Percentiles rank a stretch among this genome's conserved stretches.
These are phyloP conservation scores for Hoplostethus mediterraneus DNA, from an alignment of 2,797 vertebrate genomes.

Conservation along the genomic window DNA sequence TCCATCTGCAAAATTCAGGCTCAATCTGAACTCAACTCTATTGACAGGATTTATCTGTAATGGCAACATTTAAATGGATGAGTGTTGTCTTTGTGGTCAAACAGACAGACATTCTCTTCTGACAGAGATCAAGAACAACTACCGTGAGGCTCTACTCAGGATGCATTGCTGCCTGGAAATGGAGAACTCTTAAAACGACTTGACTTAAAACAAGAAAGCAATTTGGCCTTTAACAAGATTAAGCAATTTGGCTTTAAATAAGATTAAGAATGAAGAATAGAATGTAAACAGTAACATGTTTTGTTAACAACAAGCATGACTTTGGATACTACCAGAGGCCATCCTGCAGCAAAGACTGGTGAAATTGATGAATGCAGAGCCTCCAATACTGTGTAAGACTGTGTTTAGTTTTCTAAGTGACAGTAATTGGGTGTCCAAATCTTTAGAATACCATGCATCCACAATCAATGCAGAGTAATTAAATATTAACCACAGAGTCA, in stretches of 20 bases:
- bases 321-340: conserved; percentile 27
- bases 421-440: conserved; percentile 44
- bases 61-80: background rate
- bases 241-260: background rate
- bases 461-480: conserved; percentile 58
- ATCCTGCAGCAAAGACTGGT: conserved; percentile 4
- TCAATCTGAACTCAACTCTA: background rate
- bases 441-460: conserved; percentile 45
- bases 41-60: conserved; percentile 2
- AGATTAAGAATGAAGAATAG: background rate
- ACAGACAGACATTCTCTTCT: background rate
- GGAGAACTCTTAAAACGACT: background rate
- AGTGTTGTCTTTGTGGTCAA: background rate
- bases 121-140: background rate
- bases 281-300: conserved; percentile 25
- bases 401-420: conserved; percentile 50
- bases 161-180: background rate
- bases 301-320: conserved; percentile 33
- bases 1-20: conserved; percentile 8
- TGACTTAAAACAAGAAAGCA: too few species aligned
- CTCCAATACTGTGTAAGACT: conserved; percentile 25
- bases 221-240: background rate
- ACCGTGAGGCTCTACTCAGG: background rate
- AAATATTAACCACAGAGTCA: conserved; percentile 77
- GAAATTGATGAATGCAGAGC: conserved; percentile 32